These are phyloP conservation scores for Neolamprologus cancellatus DNA, from an alignment of 2,113 vertebrate genomes.

Conservation along the genomic window DNA sequence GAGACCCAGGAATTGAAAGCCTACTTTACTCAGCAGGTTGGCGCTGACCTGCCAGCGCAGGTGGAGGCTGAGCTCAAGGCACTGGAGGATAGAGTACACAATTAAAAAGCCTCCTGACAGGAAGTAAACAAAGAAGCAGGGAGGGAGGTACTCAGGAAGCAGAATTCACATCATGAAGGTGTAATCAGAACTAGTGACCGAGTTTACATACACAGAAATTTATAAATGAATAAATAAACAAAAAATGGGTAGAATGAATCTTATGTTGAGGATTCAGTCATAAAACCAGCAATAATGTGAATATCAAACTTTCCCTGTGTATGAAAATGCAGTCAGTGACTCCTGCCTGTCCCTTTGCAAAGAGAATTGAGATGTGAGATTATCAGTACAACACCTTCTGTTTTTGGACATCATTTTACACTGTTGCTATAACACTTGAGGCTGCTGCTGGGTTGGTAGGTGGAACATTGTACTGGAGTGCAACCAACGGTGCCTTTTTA, in stretches of 20 bases:
- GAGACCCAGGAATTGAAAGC: slow-evolving; percentile 79
- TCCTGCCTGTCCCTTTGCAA: background rate
- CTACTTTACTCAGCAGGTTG: slow-evolving; percentile 86
- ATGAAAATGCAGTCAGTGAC: background rate
- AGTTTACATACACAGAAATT: background rate
- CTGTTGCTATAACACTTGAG: background rate
- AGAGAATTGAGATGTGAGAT: background rate
- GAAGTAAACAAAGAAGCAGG: background rate
- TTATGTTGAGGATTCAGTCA: background rate
- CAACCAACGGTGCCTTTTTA: background rate
- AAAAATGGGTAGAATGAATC: background rate
- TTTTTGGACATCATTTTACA: background rate
- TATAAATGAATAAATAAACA: background rate
- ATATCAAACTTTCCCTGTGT: background rate
- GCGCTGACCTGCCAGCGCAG: slow-evolving; percentile 78
- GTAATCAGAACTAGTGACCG: background rate
- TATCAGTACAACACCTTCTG: background rate
- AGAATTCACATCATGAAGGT: background rate
- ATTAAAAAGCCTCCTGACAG: slow-evolving; percentile 27
- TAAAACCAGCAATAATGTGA: background rate
- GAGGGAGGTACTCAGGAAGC: background rate
- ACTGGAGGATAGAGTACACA: slow-evolving; percentile 74
- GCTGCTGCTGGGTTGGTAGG: background rate
- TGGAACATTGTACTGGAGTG: background rate
- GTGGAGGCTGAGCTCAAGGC: slow-evolving; percentile 78